Evolutionary conservation across 1,140 invertebrate species (phyloP), one percentile per base, ranked within the genome.

Genomic region (Drosophila ficusphila): DNA sequence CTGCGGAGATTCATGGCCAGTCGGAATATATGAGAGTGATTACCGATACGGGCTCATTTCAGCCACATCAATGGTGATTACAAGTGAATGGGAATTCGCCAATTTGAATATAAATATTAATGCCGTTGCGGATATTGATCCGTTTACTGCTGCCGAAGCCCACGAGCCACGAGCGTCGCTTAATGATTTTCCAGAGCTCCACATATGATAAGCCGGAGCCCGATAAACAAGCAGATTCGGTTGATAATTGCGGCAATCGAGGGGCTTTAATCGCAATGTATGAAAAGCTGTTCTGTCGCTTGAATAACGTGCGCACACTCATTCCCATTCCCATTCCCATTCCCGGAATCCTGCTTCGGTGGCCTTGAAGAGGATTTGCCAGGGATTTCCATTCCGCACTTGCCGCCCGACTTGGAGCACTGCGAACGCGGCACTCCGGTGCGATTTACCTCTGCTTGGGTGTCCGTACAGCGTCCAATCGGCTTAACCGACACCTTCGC

Each of bases 401-500:
- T 44, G 60, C 39, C 57, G 39, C 0, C 4, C 25, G 57, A 54
- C 39, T 60, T 54, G 16, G 8, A 38, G 54, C 48, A 39, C 21
- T 27, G 33, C 33, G 18, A 42, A 12, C 60, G 36, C 19, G 11
- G n/a, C 18, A 21, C 12, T 21, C 48, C 4, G 33, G 16, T 53
- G 23, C 57, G 48, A 60, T 23, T 52, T 44, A 38, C 2, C 41
- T 62, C 31, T 11, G 31, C 38, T 47, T 25, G 29, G 23, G 16
- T 29, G 18, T 18, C 7, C 21, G 11, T 21, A 21, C 39, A 41
- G 12, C 42, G 44, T 49, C 34, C 60, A 67, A 65, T 33, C 42
- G 23, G 42, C 64, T 65, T 49, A 65, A 62, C 23, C 25, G 36
- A 65, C 62, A 65, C 62, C 62, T 65, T 62, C 8, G 33, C 33